Conservation (phyloP, 2,113 vertebrate genomes). For the Peromyscus leucopus region DNA sequence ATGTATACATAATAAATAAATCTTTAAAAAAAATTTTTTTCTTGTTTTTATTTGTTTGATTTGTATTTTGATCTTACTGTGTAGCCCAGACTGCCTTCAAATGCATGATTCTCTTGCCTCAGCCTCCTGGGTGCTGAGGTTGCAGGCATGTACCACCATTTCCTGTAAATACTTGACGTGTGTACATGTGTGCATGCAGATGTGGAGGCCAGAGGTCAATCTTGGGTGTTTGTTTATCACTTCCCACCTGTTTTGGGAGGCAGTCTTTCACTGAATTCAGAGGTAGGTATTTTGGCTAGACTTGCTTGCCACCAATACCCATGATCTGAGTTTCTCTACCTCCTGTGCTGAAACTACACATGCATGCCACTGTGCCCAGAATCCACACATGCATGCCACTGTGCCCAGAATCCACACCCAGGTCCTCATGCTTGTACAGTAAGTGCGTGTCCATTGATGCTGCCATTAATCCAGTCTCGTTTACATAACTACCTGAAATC, state of each 20-base stretch:
- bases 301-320: background rate
- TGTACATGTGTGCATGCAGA: background rate
- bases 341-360: background rate
- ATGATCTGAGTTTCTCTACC: background rate
- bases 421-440: no score
- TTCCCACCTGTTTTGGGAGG: background rate
- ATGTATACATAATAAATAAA: no score
- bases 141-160: background rate
- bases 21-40: background rate
- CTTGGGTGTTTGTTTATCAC: background rate
- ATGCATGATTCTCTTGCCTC: background rate
- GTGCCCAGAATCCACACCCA: no score
- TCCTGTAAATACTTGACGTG: background rate
- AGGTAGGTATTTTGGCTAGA: background rate
- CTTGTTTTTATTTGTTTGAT: background rate
- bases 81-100: background rate
- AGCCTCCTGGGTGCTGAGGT: background rate
- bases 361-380: no score
- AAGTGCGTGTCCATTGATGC: no score
- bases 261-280: background rate
- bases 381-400: no score
- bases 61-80: background rate
- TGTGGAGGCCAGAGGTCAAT: background rate
- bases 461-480: no score
- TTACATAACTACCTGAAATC: no score